Evolutionary conservation across 2,113 vertebrate genomes (phyloP).

Genomic region (Etheostoma cragini): DNA sequence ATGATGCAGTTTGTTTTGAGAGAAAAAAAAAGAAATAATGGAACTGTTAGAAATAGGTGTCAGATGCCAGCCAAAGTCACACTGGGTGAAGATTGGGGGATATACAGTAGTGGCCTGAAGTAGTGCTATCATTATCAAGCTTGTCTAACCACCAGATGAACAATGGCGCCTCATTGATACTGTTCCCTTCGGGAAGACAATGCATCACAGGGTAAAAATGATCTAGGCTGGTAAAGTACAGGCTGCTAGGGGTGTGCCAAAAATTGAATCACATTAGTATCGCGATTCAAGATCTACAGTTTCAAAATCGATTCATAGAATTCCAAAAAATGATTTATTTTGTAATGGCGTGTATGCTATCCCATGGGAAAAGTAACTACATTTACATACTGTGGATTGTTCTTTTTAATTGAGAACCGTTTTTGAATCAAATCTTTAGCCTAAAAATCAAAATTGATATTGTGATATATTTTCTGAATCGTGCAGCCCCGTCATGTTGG

Average conservation of each 20-base stretch:
- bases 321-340: too few relatives aligned
- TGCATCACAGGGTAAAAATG: conserved; percentile 37
- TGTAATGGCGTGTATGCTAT: too few relatives aligned
- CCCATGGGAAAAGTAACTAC: too few relatives aligned
- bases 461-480: too few relatives aligned
- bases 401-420: too few relatives aligned
- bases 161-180: conserved; percentile 38
- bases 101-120: conserved; percentile 20
- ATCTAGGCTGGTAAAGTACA: conserved; percentile 14
- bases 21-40: conserved; percentile 57
- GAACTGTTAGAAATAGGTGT: conserved; percentile 30
- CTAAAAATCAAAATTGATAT: too few relatives aligned
- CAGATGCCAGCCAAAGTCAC: conserved; percentile 23
- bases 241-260: too few relatives aligned
- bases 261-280: too few relatives aligned
- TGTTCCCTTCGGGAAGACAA: conserved; percentile 19
- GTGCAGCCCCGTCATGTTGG: neutral
- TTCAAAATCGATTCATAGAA: too few relatives aligned
- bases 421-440: too few relatives aligned
- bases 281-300: too few relatives aligned
- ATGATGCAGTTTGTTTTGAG: conserved; percentile 61
- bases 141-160: conserved; percentile 33
- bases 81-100: conserved; percentile 19
- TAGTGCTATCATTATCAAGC: conserved; percentile 27
- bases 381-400: too few relatives aligned